Conservation (phyloP, 2,888 invertebrate genomes). For the Subacronicta megacephala region DNA sequence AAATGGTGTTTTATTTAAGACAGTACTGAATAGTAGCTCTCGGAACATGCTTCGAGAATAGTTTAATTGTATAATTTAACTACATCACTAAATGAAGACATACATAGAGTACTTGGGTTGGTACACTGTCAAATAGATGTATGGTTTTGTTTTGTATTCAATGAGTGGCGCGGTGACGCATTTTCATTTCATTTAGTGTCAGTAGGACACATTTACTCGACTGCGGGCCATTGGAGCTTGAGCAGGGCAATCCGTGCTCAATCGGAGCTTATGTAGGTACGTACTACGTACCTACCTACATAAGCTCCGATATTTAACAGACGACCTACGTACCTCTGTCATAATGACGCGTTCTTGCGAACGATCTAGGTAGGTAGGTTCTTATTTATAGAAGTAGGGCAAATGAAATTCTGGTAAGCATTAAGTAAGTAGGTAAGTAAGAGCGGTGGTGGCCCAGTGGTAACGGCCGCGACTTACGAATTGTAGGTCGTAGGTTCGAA, state of each 20-base stretch:
- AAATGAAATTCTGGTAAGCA: conserved; percentile 64
- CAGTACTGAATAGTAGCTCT: conserved; percentile 67
- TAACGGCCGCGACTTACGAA: too few species aligned
- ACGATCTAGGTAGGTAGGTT: conserved; percentile 57
- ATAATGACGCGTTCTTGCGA: conserved; percentile 56
- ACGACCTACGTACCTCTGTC: conserved; percentile 48
- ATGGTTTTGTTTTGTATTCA: conserved; percentile 72
- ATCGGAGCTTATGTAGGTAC: too few species aligned
- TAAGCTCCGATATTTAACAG: conserved; percentile 63
- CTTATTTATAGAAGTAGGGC: conserved; percentile 68
- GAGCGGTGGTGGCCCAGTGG: too few species aligned
- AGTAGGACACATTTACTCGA: conserved; percentile 79
- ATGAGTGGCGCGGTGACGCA: conserved; percentile 66
- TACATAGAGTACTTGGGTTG: conserved; percentile 37
- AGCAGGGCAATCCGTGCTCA: conserved; percentile 53
- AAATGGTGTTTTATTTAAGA: conserved; percentile 73
- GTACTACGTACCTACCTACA: conserved; percentile 30
- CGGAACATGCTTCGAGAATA: conserved; percentile 73
- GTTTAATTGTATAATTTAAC: conserved; percentile 71
- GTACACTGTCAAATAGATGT: conserved; percentile 65
- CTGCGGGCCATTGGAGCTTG: conserved; percentile 64
- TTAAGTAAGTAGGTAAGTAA: conserved; percentile 49
- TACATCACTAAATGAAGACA: conserved; percentile 68
- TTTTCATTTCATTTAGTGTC: conserved; percentile 83
- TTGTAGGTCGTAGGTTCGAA: too few species aligned